Evolutionary conservation across 2,888 invertebrate genomes (phyloP).

Genomic region (Zelleria hepariella): DNA sequence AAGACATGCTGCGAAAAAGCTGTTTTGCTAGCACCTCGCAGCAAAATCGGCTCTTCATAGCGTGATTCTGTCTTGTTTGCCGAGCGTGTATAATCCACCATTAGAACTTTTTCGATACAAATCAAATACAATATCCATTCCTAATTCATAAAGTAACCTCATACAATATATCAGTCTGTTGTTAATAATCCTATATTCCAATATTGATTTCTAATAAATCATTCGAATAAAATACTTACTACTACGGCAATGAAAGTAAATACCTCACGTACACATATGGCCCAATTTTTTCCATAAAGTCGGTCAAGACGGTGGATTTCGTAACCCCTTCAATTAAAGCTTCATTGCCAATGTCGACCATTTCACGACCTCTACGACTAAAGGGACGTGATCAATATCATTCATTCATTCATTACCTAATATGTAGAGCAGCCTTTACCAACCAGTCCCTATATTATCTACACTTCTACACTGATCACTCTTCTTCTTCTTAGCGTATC

Average conservation of each 20-base stretch:
- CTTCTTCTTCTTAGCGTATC: too few species aligned
- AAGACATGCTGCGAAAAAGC: too few species aligned
- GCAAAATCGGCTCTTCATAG: too few species aligned
- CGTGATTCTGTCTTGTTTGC: too few species aligned
- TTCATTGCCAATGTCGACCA: conserved; percentile 3
- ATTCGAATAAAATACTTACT: background rate
- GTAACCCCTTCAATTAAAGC: conserved; percentile 19
- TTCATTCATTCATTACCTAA: too few species aligned
- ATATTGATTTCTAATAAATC: background rate
- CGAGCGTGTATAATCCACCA: too few species aligned
- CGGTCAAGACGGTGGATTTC: conserved; percentile 44
- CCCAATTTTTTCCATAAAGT: conserved; percentile 38
- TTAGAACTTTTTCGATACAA: too few species aligned
- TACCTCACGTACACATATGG: conserved; percentile 25
- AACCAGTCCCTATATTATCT: too few species aligned
- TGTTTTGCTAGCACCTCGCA: too few species aligned
- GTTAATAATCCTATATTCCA: background rate
- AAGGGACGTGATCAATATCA: background rate
- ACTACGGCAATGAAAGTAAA: conserved; percentile 7
- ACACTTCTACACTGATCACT: too few species aligned
- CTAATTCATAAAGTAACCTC: background rate
- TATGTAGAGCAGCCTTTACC: too few species aligned
- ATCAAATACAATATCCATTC: too few species aligned
- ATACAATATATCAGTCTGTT: background rate
- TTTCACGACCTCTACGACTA: background rate